Evolutionary conservation across 2,888 invertebrate genomes (phyloP), one percentile per base, ranked within the genome.

Genomic region (Parthenolecanium corni): DNA sequence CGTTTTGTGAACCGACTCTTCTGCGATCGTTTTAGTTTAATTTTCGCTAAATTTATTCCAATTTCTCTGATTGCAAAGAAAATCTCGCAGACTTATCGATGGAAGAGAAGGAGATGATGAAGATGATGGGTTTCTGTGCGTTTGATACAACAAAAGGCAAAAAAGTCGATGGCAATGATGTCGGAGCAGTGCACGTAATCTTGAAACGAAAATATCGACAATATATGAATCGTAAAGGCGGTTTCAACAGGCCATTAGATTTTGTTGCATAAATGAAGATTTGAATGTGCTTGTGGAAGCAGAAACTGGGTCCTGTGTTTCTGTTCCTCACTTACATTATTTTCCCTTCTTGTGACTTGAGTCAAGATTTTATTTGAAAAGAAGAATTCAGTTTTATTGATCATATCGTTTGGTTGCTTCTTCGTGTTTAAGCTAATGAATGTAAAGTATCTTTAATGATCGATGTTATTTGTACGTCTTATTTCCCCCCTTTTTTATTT

Each of bases 201-300:
- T 80, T 95, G 65, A 95, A 96, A 77, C 79, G 97, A 70, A 92
- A 95, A 76, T 96, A 95, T 74, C 84, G 96, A 70, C 97, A 98
- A 76, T 98, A 98, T 73, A 98, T 98, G 98, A 98, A 98, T 76
- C 82, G 98, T 66, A 93, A 95, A 76, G 98, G 98, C 67, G 98
- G 97, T 62, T 98, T 98, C 76, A 98, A 98, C 76, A 80, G 97
- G 72, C 97, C 97, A 44, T 77, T 98, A 67, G 97, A 98, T 76
- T 94, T 94, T 77, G 93, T 96, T 67, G 92, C 93, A 68, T 92
- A 78, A 75, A 3, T n/a, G 6, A 44, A 44, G 46, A 31, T 31
- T 31, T n/a, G n/a, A n/a, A n/a, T n/a, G n/a, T n/a, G n/a, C n/a
- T n/a, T n/a, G n/a, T n/a, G n/a, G n/a, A n/a, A n/a, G n/a, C n/a